A percentile compares a stretch with the other conserved stretches of the same genome.
Evolutionary conservation across 2,888 invertebrate species (phyloP).

Genomic region (Vanessa cardui): DNA sequence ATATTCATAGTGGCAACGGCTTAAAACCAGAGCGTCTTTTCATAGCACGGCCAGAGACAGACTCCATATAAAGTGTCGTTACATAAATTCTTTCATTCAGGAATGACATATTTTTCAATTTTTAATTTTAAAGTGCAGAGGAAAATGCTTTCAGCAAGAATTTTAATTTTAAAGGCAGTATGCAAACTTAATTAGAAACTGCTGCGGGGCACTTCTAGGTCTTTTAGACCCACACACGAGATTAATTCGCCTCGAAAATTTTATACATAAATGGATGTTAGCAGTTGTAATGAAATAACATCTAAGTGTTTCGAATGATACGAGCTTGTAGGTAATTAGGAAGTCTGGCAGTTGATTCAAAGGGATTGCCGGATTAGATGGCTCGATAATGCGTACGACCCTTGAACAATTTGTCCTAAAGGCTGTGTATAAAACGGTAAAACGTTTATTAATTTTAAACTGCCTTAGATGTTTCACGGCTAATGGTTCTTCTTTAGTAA

Average conservation of each 20-base stretch:
- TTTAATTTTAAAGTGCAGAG: constrained; percentile 30
- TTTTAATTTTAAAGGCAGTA: constrained; percentile 39
- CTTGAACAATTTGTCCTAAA: constrained; percentile 7
- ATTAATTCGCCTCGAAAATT: constrained; percentile 37
- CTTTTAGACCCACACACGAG: constrained; percentile 33
- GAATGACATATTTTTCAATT: constrained; percentile 31
- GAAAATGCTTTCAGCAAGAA: constrained; percentile 36
- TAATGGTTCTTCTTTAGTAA: background rate
- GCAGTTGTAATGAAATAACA: constrained; percentile 21
- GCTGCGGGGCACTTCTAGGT: constrained; percentile 27
- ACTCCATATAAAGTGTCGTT: constrained; percentile 17
- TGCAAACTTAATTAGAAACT: constrained; percentile 39
- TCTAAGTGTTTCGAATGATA: constrained; percentile 12
- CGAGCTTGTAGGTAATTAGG: constrained; percentile 13
- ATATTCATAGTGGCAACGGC: background rate
- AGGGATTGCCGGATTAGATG: constrained; percentile 23
- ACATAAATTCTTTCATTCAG: constrained; percentile 25
- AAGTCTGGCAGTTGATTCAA: constrained; percentile 12
- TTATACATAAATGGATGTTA: constrained; percentile 31
- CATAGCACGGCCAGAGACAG: constrained; percentile 11
- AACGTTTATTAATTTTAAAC: background rate
- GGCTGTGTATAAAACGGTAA: background rate
- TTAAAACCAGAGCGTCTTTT: constrained; percentile 1
- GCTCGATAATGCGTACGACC: constrained; percentile 17
- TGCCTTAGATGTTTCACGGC: background rate